Conservation (phyloP, 2,797 vertebrate species). For the Sciurus vulgaris region DNA sequence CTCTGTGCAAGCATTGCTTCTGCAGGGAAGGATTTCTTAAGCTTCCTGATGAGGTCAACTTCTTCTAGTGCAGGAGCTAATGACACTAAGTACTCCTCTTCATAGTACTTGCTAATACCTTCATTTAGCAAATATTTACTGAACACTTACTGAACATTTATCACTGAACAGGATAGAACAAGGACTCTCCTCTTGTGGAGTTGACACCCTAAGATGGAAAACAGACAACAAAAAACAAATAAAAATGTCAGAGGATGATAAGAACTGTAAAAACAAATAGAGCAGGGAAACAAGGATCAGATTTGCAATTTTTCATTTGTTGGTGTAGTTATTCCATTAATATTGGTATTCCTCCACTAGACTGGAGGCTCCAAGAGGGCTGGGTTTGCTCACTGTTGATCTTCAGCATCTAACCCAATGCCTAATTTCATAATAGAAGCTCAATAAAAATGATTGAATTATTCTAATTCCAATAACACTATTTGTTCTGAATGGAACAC, state of each 20-base stretch:
- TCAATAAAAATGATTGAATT: not conserved
- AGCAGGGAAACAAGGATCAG: not conserved
- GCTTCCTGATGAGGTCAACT: not conserved
- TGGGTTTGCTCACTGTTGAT: not conserved
- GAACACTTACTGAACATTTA: not conserved
- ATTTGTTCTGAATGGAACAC: not conserved
- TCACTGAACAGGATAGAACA: not conserved
- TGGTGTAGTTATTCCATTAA: not conserved
- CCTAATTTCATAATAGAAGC: not conserved
- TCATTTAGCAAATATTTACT: not conserved
- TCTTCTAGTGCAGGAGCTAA: not conserved
- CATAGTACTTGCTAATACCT: not conserved
- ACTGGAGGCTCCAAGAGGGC: not conserved
- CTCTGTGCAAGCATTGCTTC: not conserved
- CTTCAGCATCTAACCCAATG: not conserved
- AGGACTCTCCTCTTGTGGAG: not conserved
- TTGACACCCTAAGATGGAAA: not conserved
- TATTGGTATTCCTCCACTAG: not conserved
- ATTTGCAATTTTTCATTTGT: not conserved
- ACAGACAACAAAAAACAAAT: not conserved
- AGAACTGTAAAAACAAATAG: not conserved
- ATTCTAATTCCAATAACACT: not conserved
- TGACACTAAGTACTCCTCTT: not conserved
- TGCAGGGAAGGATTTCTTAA: not conserved
- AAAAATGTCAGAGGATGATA: not conserved